Percentiles rank a stretch among this genome's conserved stretches.
These are phyloP conservation scores for Poeciliopsis infans DNA, from an alignment of 2,797 vertebrate genomes.

Conservation along the genomic window DNA sequence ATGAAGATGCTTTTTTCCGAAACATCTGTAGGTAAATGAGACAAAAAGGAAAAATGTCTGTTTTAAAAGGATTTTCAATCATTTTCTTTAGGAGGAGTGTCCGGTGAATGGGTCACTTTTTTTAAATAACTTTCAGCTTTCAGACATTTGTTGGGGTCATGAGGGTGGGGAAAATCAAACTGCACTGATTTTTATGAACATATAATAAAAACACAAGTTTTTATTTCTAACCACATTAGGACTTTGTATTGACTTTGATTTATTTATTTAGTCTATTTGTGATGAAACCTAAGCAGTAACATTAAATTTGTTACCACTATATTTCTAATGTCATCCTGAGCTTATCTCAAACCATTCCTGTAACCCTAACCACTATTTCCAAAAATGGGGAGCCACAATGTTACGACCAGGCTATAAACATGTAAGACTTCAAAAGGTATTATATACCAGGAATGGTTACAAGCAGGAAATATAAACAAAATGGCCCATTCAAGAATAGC, in stretches of 20 bases:
- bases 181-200: not conserved
- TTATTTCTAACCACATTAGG: not conserved
- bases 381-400: not conserved
- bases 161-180: not conserved
- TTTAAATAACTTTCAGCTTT: not conserved
- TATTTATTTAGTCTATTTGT: not conserved
- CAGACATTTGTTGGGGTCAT: not conserved
- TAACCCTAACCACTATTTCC: not conserved
- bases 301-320: not conserved
- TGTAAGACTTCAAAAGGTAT: not conserved
- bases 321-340: not conserved
- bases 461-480: not conserved
- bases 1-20: conserved; percentile 85
- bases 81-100: not conserved
- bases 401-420: not conserved
- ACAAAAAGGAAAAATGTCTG: conserved; percentile 56
- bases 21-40: conserved; percentile 81
- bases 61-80: conserved; percentile 25
- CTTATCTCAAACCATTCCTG: not conserved
- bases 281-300: not conserved
- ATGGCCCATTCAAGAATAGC: not conserved
- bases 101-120: not conserved
- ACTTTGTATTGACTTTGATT: not conserved
- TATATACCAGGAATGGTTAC: not conserved
- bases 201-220: not conserved